Percentiles rank a stretch among this genome's conserved stretches.
Evolutionary conservation across 2,888 invertebrate species (phyloP).

Genomic region (Arenicola marina): DNA sequence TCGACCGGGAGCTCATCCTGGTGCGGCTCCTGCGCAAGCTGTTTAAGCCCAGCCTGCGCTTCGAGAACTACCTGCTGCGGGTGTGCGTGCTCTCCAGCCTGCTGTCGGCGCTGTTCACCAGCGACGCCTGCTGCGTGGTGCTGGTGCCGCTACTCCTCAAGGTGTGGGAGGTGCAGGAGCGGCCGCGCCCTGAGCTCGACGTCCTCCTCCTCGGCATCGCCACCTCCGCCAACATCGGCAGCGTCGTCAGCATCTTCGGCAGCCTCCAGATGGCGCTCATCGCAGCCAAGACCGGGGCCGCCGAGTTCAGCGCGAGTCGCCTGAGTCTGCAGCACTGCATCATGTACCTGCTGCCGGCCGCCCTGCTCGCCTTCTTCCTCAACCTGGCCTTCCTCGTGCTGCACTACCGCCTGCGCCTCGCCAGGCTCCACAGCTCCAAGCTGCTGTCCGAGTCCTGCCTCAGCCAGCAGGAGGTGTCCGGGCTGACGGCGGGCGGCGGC

Average conservation of each 20-base stretch:
- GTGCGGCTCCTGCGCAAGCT: conserved; percentile 21
- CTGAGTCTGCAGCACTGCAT: conserved; percentile 27
- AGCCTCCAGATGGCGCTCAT: conserved; percentile 36
- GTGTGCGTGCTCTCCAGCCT: conserved; percentile 27
- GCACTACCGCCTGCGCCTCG: conserved; percentile 15
- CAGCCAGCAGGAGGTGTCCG: conserved; percentile 23
- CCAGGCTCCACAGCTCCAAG: conserved; percentile 13
- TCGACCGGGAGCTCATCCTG: conserved; percentile 34
- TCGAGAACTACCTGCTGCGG: conserved; percentile 30
- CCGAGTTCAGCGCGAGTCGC: conserved; percentile 16
- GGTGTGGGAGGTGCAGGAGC: conserved; percentile 35
- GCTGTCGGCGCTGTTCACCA: conserved; percentile 36
- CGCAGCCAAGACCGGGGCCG: conserved; percentile 29
- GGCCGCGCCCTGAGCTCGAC: conserved; percentile 29
- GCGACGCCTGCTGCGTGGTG: conserved; percentile 34
- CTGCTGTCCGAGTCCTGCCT: conserved; percentile 17
- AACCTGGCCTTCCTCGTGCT: conserved; percentile 32
- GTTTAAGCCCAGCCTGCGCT: conserved; percentile 21
- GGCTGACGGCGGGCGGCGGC: conserved; percentile 7
- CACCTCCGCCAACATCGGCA: conserved; percentile 38
- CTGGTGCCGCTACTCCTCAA: conserved; percentile 35
- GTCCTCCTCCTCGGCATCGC: conserved; percentile 32
- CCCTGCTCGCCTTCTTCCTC: conserved; percentile 26
- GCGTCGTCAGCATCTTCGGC: conserved; percentile 32
- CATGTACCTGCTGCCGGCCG: conserved; percentile 29